Evolutionary conservation across 2,888 invertebrate genomes (phyloP).

Genomic region (Amaurobius ferox): DNA sequence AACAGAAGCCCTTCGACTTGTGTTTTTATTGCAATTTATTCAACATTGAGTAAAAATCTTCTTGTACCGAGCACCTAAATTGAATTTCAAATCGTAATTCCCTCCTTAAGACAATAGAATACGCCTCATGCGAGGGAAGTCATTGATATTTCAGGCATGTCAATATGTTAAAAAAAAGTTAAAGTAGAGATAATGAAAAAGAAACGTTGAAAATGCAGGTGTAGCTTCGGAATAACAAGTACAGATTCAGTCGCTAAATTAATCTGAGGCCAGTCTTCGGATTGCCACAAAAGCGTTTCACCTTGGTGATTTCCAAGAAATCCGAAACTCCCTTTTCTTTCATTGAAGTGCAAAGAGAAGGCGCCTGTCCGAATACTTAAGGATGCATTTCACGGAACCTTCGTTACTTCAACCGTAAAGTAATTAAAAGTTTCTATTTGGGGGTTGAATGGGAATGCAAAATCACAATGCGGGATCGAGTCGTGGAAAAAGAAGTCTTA

Average conservation of each 20-base stretch:
- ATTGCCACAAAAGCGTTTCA: conserved; percentile 60
- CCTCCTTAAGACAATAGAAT: conserved; percentile 6
- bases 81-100: not conserved
- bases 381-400: conserved; percentile 67
- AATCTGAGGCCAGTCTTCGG: conserved; percentile 41
- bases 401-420: conserved; percentile 66
- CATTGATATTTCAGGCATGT: conserved; percentile 16
- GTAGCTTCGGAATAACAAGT: conserved; percentile 25
- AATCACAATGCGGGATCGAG: conserved; percentile 57
- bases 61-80: not conserved
- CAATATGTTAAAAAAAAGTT: conserved; percentile 6
- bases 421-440: conserved; percentile 73
- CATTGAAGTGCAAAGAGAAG: conserved; percentile 69
- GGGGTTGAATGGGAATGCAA: conserved; percentile 70
- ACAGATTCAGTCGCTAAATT: conserved; percentile 63
- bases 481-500: conserved; percentile 45
- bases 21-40: too few relatives aligned
- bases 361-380: conserved; percentile 58
- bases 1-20: too few relatives aligned
- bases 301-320: conserved; percentile 67
- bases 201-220: conserved; percentile 12
- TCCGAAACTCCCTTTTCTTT: conserved; percentile 56
- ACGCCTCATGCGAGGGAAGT: not conserved
- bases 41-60: too few relatives aligned
- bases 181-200: conserved; percentile 6